These are phyloP conservation scores for Rhopalosiphum padi DNA, from an alignment of 1,140 invertebrate genomes.

Conservation along the genomic window DNA sequence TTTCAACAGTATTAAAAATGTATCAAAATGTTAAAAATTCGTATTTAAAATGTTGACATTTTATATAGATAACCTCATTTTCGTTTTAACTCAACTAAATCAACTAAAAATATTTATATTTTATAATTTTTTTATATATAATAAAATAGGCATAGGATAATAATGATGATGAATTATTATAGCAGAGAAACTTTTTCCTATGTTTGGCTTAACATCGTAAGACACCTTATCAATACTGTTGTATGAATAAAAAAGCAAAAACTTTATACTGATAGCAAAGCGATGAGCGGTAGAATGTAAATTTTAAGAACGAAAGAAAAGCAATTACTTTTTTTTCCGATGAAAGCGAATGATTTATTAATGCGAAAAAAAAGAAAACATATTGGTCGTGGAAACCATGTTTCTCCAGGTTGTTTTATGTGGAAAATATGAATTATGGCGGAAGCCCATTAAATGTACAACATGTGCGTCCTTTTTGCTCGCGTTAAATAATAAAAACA, in stretches of 20 bases:
- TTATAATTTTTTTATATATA: neutral
- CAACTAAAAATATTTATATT: neutral
- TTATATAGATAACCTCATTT: neutral
- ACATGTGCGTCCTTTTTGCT: conserved; percentile 56
- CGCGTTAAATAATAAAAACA: conserved; percentile 29
- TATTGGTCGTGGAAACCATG: conserved; percentile 41
- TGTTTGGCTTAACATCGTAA: neutral
- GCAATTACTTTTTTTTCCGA: conserved; percentile 57
- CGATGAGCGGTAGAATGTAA: conserved; percentile 27
- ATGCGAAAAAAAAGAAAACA: conserved; percentile 37
- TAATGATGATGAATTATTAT: conserved; percentile 38
- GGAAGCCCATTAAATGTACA: conserved; percentile 57
- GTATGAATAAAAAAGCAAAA: neutral
- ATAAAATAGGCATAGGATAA: neutral
- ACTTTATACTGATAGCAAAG: conserved; percentile 31
- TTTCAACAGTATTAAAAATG: neutral
- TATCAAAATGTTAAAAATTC: neutral
- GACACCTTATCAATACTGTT: neutral
- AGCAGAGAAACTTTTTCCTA: neutral
- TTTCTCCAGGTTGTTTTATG: conserved; percentile 50
- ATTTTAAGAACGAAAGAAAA: conserved; percentile 50
- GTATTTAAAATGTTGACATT: neutral
- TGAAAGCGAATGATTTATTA: conserved; percentile 56
- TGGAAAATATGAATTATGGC: conserved; percentile 57
- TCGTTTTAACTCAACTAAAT: neutral